Percentiles rank a stretch among this genome's conserved stretches.
phyloP scores from a whole-genome alignment of 2,888 invertebrate species.

The Plebejus melissa region DNA sequence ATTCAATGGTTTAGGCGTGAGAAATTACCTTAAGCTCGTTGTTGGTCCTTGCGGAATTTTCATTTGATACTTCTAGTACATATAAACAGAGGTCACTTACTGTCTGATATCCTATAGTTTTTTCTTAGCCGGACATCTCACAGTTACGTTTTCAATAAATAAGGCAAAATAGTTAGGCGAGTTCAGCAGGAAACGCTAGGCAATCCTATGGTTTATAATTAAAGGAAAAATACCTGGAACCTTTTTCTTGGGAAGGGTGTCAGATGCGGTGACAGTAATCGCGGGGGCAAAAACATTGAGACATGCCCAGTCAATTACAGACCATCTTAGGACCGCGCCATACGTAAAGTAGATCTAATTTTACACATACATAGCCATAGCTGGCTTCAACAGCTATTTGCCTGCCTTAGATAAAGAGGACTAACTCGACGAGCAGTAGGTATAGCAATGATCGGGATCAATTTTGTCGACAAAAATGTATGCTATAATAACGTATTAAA shows the following conservation, averaged over 20 bases:
- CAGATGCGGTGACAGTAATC: slow-evolving; percentile 15
- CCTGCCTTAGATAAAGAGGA: background rate
- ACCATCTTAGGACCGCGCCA: slow-evolving; percentile 12
- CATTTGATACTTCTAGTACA: too few species aligned
- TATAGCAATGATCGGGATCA: too few species aligned
- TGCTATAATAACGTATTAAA: too few species aligned
- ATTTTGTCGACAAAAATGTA: too few species aligned
- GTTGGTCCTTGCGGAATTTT: background rate
- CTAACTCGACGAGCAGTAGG: background rate
- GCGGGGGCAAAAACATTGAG: background rate
- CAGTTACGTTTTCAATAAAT: background rate
- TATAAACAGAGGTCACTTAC: too few species aligned
- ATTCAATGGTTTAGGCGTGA: background rate
- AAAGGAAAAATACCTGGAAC: background rate
- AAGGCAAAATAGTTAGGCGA: slow-evolving; percentile 3
- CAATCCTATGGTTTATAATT: slow-evolving; percentile 13
- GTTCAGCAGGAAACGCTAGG: background rate
- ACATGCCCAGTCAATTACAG: slow-evolving; percentile 9
- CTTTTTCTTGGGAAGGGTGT: slow-evolving; percentile 12
- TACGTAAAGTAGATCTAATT: slow-evolving; percentile 15
- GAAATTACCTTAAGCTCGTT: background rate
- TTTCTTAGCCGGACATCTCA: background rate
- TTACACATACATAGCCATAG: background rate
- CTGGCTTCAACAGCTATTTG: background rate
- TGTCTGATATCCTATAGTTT: background rate